Base-by-base conservation (phyloP, 2,113 vertebrate species). In the Zeus faber region DNA sequence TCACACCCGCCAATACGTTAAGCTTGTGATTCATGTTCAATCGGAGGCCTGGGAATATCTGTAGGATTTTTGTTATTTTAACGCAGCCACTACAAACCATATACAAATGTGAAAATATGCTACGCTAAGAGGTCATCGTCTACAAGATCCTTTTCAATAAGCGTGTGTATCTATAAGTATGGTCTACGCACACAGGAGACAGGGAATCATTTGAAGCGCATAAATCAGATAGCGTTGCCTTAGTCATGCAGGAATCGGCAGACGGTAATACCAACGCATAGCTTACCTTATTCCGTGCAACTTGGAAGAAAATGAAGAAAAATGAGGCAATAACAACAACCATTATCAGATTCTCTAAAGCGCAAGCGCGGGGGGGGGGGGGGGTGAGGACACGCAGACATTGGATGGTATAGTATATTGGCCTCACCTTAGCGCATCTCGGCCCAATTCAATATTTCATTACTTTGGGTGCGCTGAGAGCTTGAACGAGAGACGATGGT, bases 371-470 rank as follows among this genome's bases (percentile, higher is more conserved):
- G 29, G 27, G 43, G 6, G 27, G 49, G 49, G 11, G 45, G 52
- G 37, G 62, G 17, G 25, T 6, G 4, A 16, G 3, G 16, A 17
- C 7, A 16, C 0, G 29, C 8, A 6, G 11, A n/a, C 2, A 2
- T 5, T 4, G 29, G n/a, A 60, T 49, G 1, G 5, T 52, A 54
- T 48, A 44, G 40, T 60, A 48, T 40, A 63, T 55, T 43, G 53
- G 49, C 40, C 1, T 3, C 61, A 64, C 65, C 62, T 61, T 8
- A 37, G 65, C 50, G 53, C 57, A 14, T 55, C 49, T 54, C 66
- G 73, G 66, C 74, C 74, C 74, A 77, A 79, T 77, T 80, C 83
- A 72, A 85, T 85, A 84, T 84, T 72, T 87, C 78, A 87, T 87
- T 87, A 87, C 70, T 58, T 70, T 72, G 23, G 65, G 69, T 76